Evolutionary conservation across 2,888 invertebrate genomes (phyloP).

Genomic region (Brachypalpus laphriformis): DNA sequence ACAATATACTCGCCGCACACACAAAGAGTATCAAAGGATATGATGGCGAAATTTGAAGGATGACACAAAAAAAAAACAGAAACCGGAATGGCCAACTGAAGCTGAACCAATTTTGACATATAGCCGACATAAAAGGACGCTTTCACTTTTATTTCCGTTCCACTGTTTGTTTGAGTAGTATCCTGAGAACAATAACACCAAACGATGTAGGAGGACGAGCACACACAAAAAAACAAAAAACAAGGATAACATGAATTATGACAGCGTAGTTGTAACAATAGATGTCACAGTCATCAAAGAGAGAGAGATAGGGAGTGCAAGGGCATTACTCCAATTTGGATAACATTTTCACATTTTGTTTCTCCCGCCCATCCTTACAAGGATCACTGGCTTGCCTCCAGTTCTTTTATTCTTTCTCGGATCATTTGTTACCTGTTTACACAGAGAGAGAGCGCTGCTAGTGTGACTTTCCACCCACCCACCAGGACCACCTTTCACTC

Average conservation of each 20-base stretch:
- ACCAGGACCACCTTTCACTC: not conserved
- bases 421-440: constrained; percentile 69
- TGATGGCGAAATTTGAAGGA: constrained; percentile 24
- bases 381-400: constrained; percentile 37
- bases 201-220: not conserved
- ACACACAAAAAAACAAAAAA: not conserved
- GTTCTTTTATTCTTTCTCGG: constrained; percentile 54
- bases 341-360: constrained; percentile 54
- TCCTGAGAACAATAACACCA: constrained; percentile 53
- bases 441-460: constrained; percentile 9
- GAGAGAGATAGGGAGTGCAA: constrained; percentile 36
- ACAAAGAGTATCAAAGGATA: constrained; percentile 43
- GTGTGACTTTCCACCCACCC: constrained; percentile 36
- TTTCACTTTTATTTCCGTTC: constrained; percentile 56
- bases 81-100: constrained; percentile 47
- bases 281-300: constrained; percentile 55
- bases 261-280: constrained; percentile 52
- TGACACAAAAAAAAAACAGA: constrained; percentile 12
- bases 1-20: constrained; percentile 2
- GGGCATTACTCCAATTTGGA: constrained; percentile 64
- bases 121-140: constrained; percentile 60
- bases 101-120: constrained; percentile 71
- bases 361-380: constrained; percentile 5
- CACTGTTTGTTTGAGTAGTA: constrained; percentile 45
- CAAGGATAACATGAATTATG: constrained; percentile 65